Base-by-base conservation (phyloP, 2,888 invertebrate species). In the Apoda limacodes region DNA sequence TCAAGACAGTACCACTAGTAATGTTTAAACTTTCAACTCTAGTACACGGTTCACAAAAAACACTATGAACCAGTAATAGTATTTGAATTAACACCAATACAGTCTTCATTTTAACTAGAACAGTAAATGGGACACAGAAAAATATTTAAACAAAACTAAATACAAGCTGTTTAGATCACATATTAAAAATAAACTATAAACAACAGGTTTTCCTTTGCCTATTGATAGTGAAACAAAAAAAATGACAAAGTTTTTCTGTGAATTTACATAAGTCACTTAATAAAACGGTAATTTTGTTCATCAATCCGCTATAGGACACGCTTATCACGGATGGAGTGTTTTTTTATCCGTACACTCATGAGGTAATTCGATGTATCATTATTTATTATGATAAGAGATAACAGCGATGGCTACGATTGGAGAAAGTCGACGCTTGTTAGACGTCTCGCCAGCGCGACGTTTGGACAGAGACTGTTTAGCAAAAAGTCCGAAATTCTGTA, bases 321-420 rank as follows among this genome's bases (percentile, higher is more conserved):
- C 50, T 58, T 67, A 69, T 66, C 67, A 55, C 52, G 47, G 46
- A 46, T 50, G 37, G 46, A 55, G 56, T 54, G 55, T 54, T 52
- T 46, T 48, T 5, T 61, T 74, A 74, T 75, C 70, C 49, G 45
- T 32, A 45, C 43, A 55, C 60, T 61, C 48, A 56, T 66, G 64
- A 66, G 64, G 68, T 69, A 68, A 68, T 63, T 60, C 53, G 61
- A 60, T 71, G 70, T 72, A 65, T 74, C 71, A 72, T 68, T 45
- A 65, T 59, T 62, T 55, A 53, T 58, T 48, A 39, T 57, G 60
- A 60, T 65, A 57, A 60, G 52, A 56, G 72, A 75, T 74, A 74
- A 71, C 61, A 53, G 45, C 40, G 41, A 33, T 24, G 35, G n/a
- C n/a, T 35, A 27, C 24, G 13, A 13, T n/a, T 10, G n/a, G 11